Evolutionary conservation across 2,888 invertebrate species (phyloP), one percentile per base, ranked within the genome.

Genomic region (Phasia obesa): DNA sequence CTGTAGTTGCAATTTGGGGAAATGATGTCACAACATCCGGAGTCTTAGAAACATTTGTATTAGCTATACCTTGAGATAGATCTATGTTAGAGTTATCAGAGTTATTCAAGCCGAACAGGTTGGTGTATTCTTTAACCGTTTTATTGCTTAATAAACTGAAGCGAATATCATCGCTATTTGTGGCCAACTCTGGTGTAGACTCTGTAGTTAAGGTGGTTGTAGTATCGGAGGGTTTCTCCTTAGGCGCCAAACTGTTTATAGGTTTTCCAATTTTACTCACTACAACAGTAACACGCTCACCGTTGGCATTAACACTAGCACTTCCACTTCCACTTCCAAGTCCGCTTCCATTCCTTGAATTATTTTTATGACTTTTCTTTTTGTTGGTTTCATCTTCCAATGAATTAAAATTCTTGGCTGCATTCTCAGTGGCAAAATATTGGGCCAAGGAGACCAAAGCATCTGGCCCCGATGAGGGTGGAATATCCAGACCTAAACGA

Each of bases 361-460:
- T 69, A 49, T 23, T 51, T 31, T 81, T 77, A 11, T 31, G 19
- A 4, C 11, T 57, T 0, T 53, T 9, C 47, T 71, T 75, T 47
- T 62, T 71, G 13, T 44, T 55, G 13, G 19, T 23, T 6, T 69
- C 31, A 9, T 55, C 84, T 1, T 55, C 79, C 17, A 79, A 15
- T 11, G 78, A 64, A 7, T 79, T 83, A 1, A 31, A 35, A 27
- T 65, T 73, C 21, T 60, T 70, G 4, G 65, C 55, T 6, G 53
- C 17, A 23, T 64, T 71, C 1, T 55, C 65, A 38, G 92, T 85
- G 2, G 96, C 96, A 88, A 96, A 96, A 88, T 96, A 97, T 85
- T 95, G 93, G 0, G 96, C 96, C 55, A 97, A 89, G 0, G 96
- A 95, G 86, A 96, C 95, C 13, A 96, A 91, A 0, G 96, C 95